Evolutionary conservation across 1,140 invertebrate species (phyloP).

Genomic region (Drosophila orosa): DNA sequence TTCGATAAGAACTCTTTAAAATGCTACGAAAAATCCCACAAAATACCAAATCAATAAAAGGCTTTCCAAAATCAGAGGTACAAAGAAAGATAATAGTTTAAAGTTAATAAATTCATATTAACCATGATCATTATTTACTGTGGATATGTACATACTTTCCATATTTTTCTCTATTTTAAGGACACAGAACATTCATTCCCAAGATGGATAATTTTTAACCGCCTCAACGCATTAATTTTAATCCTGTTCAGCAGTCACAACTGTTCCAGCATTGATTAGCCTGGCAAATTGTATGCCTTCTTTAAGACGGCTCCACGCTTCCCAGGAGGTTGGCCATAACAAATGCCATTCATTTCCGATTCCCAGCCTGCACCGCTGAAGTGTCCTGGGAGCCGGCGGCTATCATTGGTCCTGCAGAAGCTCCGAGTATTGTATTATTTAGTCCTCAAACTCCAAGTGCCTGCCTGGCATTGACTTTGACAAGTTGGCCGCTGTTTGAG

Average conservation of each 20-base stretch:
- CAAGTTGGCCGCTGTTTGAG: constrained; percentile 73
- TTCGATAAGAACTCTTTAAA: neutral
- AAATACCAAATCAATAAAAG: too few species aligned
- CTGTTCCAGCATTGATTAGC: constrained; percentile 35
- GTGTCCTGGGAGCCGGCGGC: constrained; percentile 49
- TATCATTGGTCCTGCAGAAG: constrained; percentile 43
- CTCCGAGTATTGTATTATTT: constrained; percentile 54
- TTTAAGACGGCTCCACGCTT: neutral
- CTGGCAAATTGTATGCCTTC: constrained; percentile 18
- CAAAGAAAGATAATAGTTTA: neutral
- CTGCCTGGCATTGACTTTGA: constrained; percentile 71
- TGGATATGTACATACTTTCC: neutral
- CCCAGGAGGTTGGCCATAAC: constrained; percentile 60
- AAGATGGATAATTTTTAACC: neutral
- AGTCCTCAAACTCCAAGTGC: constrained; percentile 35
- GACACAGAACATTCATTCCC: neutral
- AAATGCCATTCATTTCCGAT: constrained; percentile 78
- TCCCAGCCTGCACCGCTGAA: constrained; percentile 57
- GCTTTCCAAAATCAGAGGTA: neutral
- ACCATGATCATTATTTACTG: neutral
- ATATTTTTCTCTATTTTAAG: neutral
- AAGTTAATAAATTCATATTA: neutral
- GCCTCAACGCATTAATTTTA: constrained; percentile 23
- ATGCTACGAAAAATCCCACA: neutral
- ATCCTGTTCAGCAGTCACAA: constrained; percentile 10